A percentile compares a stretch with the other conserved stretches of the same genome.
These are phyloP conservation scores for Galeopterus variegatus DNA, from an alignment of 2,113 vertebrate genomes.

Conservation along the genomic window DNA sequence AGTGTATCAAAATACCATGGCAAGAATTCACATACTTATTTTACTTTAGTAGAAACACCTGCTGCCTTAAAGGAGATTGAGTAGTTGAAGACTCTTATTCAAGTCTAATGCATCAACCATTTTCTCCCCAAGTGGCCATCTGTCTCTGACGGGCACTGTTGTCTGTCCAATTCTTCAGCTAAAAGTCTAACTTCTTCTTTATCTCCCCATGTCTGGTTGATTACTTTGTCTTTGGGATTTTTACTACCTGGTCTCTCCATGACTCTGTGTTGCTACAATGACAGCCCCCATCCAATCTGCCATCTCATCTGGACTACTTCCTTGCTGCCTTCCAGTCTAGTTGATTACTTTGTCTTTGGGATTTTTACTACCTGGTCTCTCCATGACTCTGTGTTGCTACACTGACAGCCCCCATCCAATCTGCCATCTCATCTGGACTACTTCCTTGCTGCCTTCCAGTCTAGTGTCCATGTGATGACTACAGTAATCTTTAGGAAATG, in stretches of 20 bases:
- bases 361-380: neutral
- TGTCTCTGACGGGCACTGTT: neutral
- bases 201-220: fast-evolving
- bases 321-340: neutral
- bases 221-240: neutral
- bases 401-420: fast-evolving
- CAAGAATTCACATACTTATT: neutral
- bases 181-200: neutral
- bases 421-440: neutral
- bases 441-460: neutral
- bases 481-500: neutral
- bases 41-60: neutral
- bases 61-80: neutral
- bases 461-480: fast-evolving
- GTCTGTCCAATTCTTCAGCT: neutral
- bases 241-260: neutral
- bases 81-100: neutral
- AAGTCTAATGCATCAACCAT: neutral
- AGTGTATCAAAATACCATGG: neutral
- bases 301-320: neutral
- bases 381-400: too few relatives aligned
- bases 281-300: fast-evolving
- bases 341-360: neutral
- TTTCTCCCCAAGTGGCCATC: neutral
- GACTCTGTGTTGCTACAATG: neutral